Conservation (phyloP, 2,797 vertebrate genomes). For the Staurois parvus region DNA sequence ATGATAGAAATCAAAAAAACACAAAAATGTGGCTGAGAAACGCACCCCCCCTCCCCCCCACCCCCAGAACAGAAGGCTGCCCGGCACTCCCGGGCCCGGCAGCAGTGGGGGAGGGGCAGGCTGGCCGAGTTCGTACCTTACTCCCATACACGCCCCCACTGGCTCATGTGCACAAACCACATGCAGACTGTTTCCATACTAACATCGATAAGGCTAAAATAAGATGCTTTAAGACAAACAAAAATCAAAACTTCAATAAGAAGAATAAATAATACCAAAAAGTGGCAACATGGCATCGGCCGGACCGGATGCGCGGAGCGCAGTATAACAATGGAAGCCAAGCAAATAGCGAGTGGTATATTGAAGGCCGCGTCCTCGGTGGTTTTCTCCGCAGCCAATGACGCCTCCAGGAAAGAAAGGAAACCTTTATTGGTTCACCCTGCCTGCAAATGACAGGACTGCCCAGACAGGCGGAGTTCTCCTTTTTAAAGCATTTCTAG, state of each 20-base stretch:
- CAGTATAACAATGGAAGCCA: neutral
- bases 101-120: no score
- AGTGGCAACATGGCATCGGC: no score
- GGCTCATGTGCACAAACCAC: neutral
- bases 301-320: no score
- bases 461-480: conserved; percentile 46
- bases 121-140: no score
- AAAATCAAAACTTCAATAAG: neutral
- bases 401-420: neutral
- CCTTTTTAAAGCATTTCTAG: conserved; percentile 55
- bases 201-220: neutral
- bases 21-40: no score
- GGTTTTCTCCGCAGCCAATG: conserved; percentile 13
- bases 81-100: no score
- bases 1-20: neutral
- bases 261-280: no score
- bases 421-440: neutral
- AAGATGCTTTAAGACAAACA: neutral
- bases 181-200: neutral
- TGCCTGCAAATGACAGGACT: neutral
- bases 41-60: no score
- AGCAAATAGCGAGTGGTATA: conserved; percentile 31
- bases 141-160: neutral
- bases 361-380: conserved; percentile 18
- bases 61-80: neutral